Conservation (phyloP, 2,113 vertebrate species). For the Campylomormyrus numenius region DNA sequence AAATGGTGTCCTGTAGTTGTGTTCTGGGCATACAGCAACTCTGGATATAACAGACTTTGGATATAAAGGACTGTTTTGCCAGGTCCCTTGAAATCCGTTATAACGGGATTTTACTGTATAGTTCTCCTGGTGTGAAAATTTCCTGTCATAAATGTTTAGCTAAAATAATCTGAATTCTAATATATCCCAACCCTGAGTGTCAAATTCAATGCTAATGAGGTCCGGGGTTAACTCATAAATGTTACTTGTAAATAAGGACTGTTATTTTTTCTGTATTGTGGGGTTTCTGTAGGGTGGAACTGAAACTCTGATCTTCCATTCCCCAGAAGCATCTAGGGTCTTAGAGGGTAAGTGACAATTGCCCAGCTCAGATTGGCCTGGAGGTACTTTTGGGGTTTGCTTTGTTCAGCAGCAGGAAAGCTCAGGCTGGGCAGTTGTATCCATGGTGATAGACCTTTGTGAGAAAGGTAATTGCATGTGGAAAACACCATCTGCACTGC, state of each 20-base stretch:
- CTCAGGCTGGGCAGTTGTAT: not conserved
- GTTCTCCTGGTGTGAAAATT: not conserved
- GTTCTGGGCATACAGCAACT: too few species aligned
- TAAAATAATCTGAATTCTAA: not conserved
- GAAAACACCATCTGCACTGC: not conserved
- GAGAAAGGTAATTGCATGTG: not conserved
- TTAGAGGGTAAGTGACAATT: slow-evolving; percentile 10
- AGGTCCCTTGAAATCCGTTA: too few species aligned
- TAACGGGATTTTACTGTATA: too few species aligned
- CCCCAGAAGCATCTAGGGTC: not conserved
- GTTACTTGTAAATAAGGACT: not conserved
- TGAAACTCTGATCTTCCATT: not conserved
- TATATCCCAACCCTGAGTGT: not conserved
- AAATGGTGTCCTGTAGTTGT: too few species aligned
- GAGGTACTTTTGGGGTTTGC: not conserved
- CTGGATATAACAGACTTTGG: too few species aligned
- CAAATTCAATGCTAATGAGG: not conserved
- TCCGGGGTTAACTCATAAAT: not conserved
- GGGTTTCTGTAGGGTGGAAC: not conserved
- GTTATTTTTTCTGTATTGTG: not conserved
- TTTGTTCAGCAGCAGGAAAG: not conserved
- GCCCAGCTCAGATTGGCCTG: not conserved
- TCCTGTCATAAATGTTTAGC: not conserved
- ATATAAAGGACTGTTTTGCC: too few species aligned
- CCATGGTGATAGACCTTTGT: slow-evolving; percentile 7